Evolutionary conservation across 2,113 vertebrate genomes (phyloP), one percentile per base, ranked within the genome.

Genomic region (Scortum barcoo): DNA sequence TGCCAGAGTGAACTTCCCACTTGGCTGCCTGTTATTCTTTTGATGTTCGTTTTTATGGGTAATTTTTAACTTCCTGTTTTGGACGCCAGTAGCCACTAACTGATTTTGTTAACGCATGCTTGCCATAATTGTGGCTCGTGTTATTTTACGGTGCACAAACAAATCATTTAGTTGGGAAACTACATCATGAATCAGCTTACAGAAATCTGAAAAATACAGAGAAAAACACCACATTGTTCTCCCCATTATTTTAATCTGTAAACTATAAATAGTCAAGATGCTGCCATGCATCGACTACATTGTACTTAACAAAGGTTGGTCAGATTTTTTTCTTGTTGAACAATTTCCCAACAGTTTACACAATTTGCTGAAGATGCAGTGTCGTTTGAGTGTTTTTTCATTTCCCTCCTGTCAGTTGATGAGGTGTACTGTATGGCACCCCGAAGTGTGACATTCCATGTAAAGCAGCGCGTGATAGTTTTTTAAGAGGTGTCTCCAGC

Each of bases 401-500:
- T 48, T 60, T 71, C 36, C 66, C 68, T 81, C 61, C 75, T 76
- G 67, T 86, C 77, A 75, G 84, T 83, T 91, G 72, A 91, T 84
- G 85, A 91, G 87, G 84, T 90, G 82, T 56, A 91, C 74, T 66
- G 66, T 84, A 58, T 46, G 51, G 66, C 78, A 71, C 84, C 90
- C 88, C 51, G 19, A 86, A 83, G 87, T 90, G 91, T 90, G 80
- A 91, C 83, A 87, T 93, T 92, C 89, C 83, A 71, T 87, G 74
- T 85, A 87, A 90, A 90, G 84, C 81, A 62, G 68, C 65, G 62
- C 48, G 68, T 87, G 80, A 89, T 78, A 33, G 76, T 72, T 77
- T 90, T 92, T 92, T 91, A 92, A 88, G 86, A 93, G 89, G 89
- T 90, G 88, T 89, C 82, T 93, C 80, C 72, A 89, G 51, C 71